These are phyloP conservation scores for Lates japonicus DNA, from an alignment of 2,797 vertebrate species.

Conservation along the genomic window DNA sequence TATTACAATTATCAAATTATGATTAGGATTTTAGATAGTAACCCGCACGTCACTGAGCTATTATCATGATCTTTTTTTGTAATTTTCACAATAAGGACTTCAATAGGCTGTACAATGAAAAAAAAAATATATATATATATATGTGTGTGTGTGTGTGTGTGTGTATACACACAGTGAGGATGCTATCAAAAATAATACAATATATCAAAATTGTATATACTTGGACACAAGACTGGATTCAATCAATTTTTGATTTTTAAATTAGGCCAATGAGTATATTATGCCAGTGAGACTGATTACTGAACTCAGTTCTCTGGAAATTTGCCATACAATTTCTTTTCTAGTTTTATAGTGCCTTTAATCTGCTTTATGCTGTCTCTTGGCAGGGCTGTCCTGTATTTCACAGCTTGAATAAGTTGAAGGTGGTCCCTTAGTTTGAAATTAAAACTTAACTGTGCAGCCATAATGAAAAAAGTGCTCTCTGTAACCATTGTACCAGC, in stretches of 20 bases:
- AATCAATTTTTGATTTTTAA: not conserved
- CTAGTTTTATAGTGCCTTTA: not conserved
- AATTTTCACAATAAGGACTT: not conserved
- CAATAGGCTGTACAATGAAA: not conserved
- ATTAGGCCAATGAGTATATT: not conserved
- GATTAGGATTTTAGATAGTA: not conserved
- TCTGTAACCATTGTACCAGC: not conserved
- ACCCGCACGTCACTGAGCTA: constrained; percentile 4
- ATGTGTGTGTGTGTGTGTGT: no score
- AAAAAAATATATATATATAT: not conserved
- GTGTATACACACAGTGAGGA: no score
- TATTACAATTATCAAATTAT: not conserved
- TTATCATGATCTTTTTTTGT: not conserved
- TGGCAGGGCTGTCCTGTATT: not conserved
- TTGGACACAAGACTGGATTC: not conserved
- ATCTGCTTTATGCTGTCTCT: not conserved
- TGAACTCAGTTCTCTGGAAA: constrained; percentile 1
- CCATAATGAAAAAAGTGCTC: not conserved
- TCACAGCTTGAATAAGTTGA: constrained; percentile 9
- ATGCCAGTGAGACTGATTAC: not conserved
- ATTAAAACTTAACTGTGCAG: not conserved
- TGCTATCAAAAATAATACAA: no score
- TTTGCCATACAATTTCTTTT: not conserved
- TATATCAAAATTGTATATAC: not conserved
- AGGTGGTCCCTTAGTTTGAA: constrained; percentile 6